A percentile compares a stretch with the other conserved stretches of the same genome.
Evolutionary conservation across 1,140 invertebrate genomes (phyloP).

Genomic region (Papilio aristodemus): DNA sequence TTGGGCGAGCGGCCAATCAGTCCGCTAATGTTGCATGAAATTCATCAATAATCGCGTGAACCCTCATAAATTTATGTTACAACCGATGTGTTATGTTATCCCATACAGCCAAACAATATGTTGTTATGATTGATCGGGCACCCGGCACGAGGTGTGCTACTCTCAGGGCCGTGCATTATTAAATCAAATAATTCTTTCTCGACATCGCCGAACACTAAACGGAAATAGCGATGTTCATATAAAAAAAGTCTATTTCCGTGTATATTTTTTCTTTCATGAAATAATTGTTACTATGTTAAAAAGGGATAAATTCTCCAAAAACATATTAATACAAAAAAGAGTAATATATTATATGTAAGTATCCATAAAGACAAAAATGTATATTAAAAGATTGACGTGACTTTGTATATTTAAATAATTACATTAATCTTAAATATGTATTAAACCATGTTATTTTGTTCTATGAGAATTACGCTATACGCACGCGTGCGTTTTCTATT

Average conservation of each 20-base stretch:
- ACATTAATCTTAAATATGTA: neutral
- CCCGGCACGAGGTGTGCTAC: conserved; percentile 34
- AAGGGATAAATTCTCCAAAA: too few relatives aligned
- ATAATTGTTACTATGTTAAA: neutral
- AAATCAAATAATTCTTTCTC: conserved; percentile 49
- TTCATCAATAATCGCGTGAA: conserved; percentile 64
- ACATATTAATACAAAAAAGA: too few relatives aligned
- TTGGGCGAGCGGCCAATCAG: conserved; percentile 35
- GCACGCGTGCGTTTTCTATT: conserved; percentile 1
- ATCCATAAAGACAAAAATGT: too few relatives aligned
- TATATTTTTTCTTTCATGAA: neutral
- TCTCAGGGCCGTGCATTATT: conserved; percentile 44
- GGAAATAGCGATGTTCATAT: neutral
- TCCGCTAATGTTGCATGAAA: conserved; percentile 58
- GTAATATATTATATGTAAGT: neutral
- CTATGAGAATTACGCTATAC: neutral
- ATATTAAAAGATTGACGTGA: too few relatives aligned
- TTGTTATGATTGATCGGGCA: conserved; percentile 63
- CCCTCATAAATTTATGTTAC: conserved; percentile 69
- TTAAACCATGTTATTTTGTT: neutral
- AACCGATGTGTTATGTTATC: conserved; percentile 57
- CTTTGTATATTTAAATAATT: too few relatives aligned
- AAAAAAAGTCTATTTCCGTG: too few relatives aligned
- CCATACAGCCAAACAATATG: conserved; percentile 66
- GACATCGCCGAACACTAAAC: neutral